These are phyloP conservation scores for Acronicta alni DNA, from an alignment of 2,888 invertebrate genomes.

Conservation along the genomic window DNA sequence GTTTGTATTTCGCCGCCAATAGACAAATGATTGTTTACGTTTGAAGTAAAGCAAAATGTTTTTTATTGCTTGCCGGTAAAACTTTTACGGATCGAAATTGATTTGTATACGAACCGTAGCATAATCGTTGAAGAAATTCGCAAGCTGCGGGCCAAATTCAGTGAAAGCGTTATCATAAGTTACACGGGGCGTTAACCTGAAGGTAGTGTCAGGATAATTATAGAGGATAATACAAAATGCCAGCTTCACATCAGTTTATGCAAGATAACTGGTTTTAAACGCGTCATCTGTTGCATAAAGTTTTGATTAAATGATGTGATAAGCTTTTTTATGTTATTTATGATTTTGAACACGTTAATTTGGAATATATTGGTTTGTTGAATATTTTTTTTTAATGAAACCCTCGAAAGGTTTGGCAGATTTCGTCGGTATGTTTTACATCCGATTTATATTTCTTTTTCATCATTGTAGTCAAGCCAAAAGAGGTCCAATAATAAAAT, in stretches of 20 bases:
- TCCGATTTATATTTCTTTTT: too few species aligned
- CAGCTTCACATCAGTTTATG: conserved; percentile 37
- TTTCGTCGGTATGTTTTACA: too few species aligned
- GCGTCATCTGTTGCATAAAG: conserved; percentile 38
- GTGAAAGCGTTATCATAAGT: conserved; percentile 68
- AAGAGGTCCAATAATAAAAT: too few species aligned
- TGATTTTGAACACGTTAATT: conserved; percentile 17
- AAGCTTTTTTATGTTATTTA: conserved; percentile 27
- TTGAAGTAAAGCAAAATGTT: conserved; percentile 45
- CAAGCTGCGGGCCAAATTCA: conserved; percentile 61
- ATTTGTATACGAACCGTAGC: conserved; percentile 16
- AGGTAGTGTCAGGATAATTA: conserved; percentile 37
- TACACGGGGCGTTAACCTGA: conserved; percentile 42
- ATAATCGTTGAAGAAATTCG: conserved; percentile 53
- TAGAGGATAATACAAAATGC: conserved; percentile 38
- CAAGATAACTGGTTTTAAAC: conserved; percentile 33
- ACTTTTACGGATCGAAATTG: conserved; percentile 16
- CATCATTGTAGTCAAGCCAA: too few species aligned
- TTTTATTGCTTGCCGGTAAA: conserved; percentile 39
- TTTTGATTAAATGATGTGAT: conserved; percentile 40
- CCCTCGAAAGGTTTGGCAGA: too few species aligned
- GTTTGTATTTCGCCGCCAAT: conserved; percentile 35
- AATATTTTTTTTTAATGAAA: too few species aligned
- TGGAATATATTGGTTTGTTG: conserved; percentile 5
- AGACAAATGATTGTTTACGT: conserved; percentile 47